phyloP scores from a whole-genome alignment of 2,113 vertebrate species.

The Tapirus terrestris region DNA sequence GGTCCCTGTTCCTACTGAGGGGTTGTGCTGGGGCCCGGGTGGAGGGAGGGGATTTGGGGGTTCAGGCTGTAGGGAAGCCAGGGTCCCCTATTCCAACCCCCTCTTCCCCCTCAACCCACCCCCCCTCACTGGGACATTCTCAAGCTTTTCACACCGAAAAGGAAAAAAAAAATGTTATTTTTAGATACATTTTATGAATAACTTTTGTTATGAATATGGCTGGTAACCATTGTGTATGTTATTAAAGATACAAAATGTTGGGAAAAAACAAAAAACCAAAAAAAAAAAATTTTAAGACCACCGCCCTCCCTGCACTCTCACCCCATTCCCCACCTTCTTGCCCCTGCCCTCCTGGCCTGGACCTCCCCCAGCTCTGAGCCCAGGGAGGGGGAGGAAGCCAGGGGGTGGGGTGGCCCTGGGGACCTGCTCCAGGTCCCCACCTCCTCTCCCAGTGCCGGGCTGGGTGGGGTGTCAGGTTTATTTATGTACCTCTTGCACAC shows the following conservation, averaged over 20 bases:
- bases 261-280: constrained; percentile 78
- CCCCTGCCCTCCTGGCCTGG: constrained; percentile 66
- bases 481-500: constrained; percentile 84
- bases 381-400: constrained; percentile 62
- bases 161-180: constrained; percentile 88
- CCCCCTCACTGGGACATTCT: constrained; percentile 76
- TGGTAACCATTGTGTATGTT: constrained; percentile 89
- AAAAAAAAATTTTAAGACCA: constrained; percentile 69
- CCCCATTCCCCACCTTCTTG: constrained; percentile 64
- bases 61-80: constrained; percentile 63
- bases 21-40: constrained; percentile 59
- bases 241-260: constrained; percentile 86
- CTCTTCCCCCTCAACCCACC: constrained; percentile 4
- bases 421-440: constrained; percentile 63
- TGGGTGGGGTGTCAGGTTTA: constrained; percentile 83
- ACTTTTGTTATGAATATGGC: constrained; percentile 90
- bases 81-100: constrained; percentile 43
- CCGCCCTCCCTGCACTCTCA: constrained; percentile 67
- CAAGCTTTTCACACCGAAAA: constrained; percentile 83
- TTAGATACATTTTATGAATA: constrained; percentile 90
- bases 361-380: constrained; percentile 64
- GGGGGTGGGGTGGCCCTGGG: constrained; percentile 66
- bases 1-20: constrained; percentile 60
- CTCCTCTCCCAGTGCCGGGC: constrained; percentile 81
- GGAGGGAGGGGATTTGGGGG: constrained; percentile 1